Base-by-base conservation (phyloP, 1,140 invertebrate genomes). In the Brachionus plicatilis region DNA sequence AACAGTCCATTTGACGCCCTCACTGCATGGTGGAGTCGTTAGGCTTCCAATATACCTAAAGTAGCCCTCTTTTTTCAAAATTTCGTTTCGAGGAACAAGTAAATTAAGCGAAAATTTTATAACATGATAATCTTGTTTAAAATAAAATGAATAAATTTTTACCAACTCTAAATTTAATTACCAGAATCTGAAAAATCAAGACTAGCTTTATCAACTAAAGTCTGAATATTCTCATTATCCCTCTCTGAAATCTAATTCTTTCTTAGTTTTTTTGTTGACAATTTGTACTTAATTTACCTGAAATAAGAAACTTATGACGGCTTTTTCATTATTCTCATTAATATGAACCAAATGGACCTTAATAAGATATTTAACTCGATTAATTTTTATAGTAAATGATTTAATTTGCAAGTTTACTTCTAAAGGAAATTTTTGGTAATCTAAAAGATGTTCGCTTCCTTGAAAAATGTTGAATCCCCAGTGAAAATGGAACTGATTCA, bases 1-100 rank as follows among this genome's bases (percentile, higher is more conserved):
- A 87, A 96, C 93, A 37, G 95, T 93, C 95, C 95, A 97, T 1
- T 92, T 93, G 2, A 96, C 95, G 3, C 93, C 92, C 91, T 96
- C 95, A 8, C 92, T 92, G 86, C 95, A 96, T 0, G 95, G 94
- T 3, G 95, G 95, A 3, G 95, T 96, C 0, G 95, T 96, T 43
- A 96, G 88, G 1, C 95, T 96, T 0, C 95, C 95, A 56, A 92
- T 91, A 88, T 96, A 97, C 1, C 93, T 87, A 86, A 93, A 94
- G 78, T 88, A 89, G 11, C 65, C 75, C 14, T 85, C 20, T 12
- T 9, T 9, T 45, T n/a, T 82, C 20, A 68, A 45, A 9, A 17
- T 9, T 27, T 50, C 27, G 14, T 76, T 9, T 12, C 8, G 24
- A 4, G 72, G 72, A 27, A 76, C 17, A 53, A 76, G 20, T 20